A percentile compares a stretch with the other conserved stretches of the same genome.
Conservation (phyloP, 2,113 vertebrate genomes). For the Clupea harengus region DNA sequence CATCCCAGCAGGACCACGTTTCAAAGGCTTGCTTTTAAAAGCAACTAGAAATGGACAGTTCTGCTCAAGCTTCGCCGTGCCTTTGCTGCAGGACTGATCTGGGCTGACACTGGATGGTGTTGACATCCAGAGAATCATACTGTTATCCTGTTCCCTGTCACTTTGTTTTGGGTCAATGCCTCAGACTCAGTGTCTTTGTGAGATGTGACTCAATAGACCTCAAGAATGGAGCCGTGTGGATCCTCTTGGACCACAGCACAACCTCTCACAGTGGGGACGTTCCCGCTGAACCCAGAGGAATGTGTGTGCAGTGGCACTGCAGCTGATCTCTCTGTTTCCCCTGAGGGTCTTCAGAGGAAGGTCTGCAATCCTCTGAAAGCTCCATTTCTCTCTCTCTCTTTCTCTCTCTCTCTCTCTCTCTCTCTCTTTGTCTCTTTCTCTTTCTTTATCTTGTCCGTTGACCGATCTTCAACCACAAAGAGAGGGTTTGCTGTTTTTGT, state of each 20-base stretch:
- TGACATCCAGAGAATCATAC: neutral
- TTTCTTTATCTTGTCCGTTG: neutral
- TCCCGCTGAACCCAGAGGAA: neutral
- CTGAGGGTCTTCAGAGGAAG: neutral
- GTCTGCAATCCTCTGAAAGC: neutral
- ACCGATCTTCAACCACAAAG: neutral
- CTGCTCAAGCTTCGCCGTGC: neutral
- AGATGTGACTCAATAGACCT: neutral
- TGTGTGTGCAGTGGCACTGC: neutral
- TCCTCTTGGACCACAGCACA: neutral
- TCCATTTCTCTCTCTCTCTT: neutral
- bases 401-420: constrained; percentile 23
- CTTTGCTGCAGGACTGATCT: neutral
- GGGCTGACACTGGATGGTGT: neutral
- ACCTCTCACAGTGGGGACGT: neutral
- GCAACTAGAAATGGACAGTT: neutral
- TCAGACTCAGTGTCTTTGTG: neutral
- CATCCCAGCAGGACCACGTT: neutral
- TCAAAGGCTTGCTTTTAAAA: neutral
- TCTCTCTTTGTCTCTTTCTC: neutral
- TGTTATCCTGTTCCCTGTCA: neutral
- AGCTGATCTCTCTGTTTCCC: neutral
- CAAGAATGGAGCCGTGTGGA: neutral
- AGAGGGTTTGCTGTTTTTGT: neutral
- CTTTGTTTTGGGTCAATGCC: neutral